Conservation (phyloP, 2,797 vertebrate species). For the Adrianichthys oophorus region DNA sequence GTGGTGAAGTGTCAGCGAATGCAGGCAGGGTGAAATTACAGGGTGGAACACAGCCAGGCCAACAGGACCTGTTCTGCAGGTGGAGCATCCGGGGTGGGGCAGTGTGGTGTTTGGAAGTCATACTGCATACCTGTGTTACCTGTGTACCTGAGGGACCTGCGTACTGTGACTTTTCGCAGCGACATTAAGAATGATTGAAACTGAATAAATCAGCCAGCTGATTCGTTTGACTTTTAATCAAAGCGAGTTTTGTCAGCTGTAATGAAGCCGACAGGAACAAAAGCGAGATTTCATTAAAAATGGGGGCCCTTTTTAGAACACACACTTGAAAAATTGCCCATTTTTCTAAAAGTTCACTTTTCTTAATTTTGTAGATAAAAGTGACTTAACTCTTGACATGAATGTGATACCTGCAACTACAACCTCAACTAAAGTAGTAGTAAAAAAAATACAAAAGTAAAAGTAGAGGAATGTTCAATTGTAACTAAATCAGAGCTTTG, state of each 20-base stretch:
- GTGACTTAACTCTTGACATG: too few species aligned
- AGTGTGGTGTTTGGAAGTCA: conserved; percentile 1
- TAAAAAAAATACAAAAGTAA: too few species aligned
- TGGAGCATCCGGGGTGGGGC: conserved; percentile 16
- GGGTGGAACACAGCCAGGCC: conserved; percentile 2
- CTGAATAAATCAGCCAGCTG: neutral
- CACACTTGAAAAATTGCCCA: neutral
- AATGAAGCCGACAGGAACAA: conserved; percentile 1
- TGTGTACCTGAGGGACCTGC: too few species aligned
- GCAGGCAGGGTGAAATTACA: conserved; percentile 27
- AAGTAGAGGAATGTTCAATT: too few species aligned
- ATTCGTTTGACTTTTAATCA: neutral
- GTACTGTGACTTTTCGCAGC: conserved; percentile 5
- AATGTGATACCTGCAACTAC: too few species aligned
- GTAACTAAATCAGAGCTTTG: too few species aligned
- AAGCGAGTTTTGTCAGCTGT: neutral
- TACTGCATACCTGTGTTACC: neutral
- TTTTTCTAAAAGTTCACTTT: too few species aligned
- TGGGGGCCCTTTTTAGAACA: neutral
- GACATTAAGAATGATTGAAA: conserved; percentile 11
- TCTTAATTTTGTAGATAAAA: too few species aligned
- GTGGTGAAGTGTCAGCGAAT: conserved; percentile 18
- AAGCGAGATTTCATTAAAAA: neutral
- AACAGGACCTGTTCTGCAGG: conserved; percentile 7
- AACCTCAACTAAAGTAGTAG: too few species aligned